Conservation (phyloP, 2,113 vertebrate genomes). For the Petroica traversi region DNA sequence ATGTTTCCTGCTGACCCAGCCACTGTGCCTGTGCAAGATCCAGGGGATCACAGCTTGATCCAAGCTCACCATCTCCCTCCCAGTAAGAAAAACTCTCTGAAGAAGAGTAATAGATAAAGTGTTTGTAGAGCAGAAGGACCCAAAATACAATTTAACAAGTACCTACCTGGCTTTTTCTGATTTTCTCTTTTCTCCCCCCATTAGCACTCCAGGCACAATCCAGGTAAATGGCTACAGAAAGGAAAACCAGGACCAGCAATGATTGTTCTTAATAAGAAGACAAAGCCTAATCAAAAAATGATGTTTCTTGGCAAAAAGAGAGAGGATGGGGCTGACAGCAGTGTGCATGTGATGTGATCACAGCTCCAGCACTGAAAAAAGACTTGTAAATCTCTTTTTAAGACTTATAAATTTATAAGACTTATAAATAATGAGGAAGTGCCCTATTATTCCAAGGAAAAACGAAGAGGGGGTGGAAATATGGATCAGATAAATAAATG, state of each 20-base stretch:
- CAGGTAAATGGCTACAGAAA: slow-evolving; percentile 88
- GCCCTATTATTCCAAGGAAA: background rate
- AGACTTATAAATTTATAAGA: background rate
- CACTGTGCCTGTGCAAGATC: background rate
- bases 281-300: background rate
- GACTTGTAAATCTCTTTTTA: background rate
- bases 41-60: background rate
- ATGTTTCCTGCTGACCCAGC: background rate
- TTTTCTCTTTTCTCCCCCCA: slow-evolving; percentile 97
- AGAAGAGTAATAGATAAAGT: background rate
- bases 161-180: slow-evolving; percentile 94
- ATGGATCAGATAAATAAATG: background rate
- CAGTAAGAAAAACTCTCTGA: background rate
- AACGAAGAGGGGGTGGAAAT: background rate
- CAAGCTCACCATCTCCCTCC: background rate
- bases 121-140: background rate
- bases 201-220: slow-evolving; percentile 96
- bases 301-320: background rate
- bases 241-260: background rate
- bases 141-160: background rate
- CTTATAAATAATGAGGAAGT: background rate
- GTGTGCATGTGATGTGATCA: background rate
- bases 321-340: background rate
- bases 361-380: background rate
- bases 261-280: background rate